A percentile compares a stretch with the other conserved stretches of the same genome.
Evolutionary conservation across 2,797 vertebrate genomes (phyloP).

Genomic region (Etheostoma perlongum): DNA sequence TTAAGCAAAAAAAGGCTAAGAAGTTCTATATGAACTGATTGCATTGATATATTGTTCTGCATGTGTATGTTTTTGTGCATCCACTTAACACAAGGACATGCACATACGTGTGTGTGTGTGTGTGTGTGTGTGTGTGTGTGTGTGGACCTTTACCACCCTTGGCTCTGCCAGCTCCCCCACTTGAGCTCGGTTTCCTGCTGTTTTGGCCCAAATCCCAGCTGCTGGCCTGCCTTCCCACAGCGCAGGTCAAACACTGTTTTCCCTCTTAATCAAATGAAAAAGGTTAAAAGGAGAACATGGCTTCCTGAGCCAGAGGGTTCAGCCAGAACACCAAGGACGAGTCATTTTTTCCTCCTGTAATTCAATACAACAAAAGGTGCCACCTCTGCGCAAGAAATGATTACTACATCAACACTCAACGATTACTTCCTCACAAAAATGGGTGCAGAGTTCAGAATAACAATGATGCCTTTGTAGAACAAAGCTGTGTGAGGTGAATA

Average conservation of each 20-base stretch:
- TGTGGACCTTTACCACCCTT: constrained; percentile 51
- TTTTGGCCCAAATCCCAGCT: constrained; percentile 72
- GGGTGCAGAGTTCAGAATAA: constrained; percentile 46
- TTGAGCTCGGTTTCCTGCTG: constrained; percentile 62
- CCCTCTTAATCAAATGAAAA: constrained; percentile 75
- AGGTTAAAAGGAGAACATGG: constrained; percentile 75
- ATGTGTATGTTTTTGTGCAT: neutral
- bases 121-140: neutral
- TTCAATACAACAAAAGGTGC: constrained; percentile 61
- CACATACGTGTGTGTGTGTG: neutral
- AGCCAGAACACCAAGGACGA: constrained; percentile 67
- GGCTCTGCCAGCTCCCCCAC: constrained; percentile 41
- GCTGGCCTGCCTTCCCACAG: constrained; percentile 48
- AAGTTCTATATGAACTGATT: too few species aligned
- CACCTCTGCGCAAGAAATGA: constrained; percentile 53
- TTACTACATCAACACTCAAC: constrained; percentile 46
- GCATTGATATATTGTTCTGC: too few species aligned
- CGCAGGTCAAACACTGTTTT: constrained; percentile 68
- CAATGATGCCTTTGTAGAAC: constrained; percentile 41
- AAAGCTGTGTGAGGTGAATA: constrained; percentile 40
- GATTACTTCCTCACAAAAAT: constrained; percentile 38
- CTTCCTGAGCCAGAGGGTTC: constrained; percentile 65
- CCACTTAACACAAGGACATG: constrained; percentile 6
- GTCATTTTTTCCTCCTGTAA: constrained; percentile 24
- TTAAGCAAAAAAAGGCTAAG: too few species aligned